A percentile compares a stretch with the other conserved stretches of the same genome.
Evolutionary conservation across 2,888 invertebrate species (phyloP).

Genomic region (Drosophila rubida): DNA sequence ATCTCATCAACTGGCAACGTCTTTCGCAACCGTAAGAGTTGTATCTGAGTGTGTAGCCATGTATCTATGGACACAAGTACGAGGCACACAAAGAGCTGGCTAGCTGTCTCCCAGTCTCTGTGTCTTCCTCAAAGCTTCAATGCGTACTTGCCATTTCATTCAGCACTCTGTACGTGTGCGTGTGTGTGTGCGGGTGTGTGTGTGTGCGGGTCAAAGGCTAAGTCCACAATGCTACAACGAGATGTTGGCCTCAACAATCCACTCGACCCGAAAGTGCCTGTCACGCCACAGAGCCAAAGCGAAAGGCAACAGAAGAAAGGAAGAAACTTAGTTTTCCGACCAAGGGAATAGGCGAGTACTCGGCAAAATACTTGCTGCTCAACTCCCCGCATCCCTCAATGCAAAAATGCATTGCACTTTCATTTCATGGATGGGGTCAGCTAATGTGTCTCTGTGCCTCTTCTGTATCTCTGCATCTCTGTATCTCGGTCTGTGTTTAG

Average conservation of each 20-base stretch:
- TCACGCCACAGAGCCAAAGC: slow-evolving; percentile 37
- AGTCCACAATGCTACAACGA: slow-evolving; percentile 66
- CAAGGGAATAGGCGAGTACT: slow-evolving; percentile 23
- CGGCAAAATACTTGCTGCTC: neutral
- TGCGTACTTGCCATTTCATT: slow-evolving; percentile 33
- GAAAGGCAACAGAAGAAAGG: slow-evolving; percentile 10
- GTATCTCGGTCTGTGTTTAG: slow-evolving; percentile 49
- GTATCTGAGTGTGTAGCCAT: slow-evolving; percentile 15
- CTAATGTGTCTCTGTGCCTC: neutral
- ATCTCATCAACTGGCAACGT: slow-evolving; percentile 72
- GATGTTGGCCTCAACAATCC: slow-evolving; percentile 57
- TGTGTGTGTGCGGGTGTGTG: slow-evolving; percentile 26
- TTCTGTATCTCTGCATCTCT: slow-evolving; percentile 7
- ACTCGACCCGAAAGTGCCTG: slow-evolving; percentile 54
- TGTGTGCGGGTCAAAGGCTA: slow-evolving; percentile 68
- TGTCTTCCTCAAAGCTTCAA: slow-evolving; percentile 31
- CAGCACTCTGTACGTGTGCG: slow-evolving; percentile 4
- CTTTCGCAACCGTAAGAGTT: slow-evolving; percentile 65
- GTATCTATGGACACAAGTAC: slow-evolving; percentile 20
- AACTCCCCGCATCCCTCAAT: neutral
- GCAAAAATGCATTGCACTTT: slow-evolving; percentile 23
- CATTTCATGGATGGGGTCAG: neutral
- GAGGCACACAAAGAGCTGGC: slow-evolving; percentile 22
- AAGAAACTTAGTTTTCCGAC: slow-evolving; percentile 26
- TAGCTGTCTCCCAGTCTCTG: slow-evolving; percentile 3